Evolutionary conservation across 2,888 invertebrate genomes (phyloP).

Genomic region (Brachynemurus nebulosus): DNA sequence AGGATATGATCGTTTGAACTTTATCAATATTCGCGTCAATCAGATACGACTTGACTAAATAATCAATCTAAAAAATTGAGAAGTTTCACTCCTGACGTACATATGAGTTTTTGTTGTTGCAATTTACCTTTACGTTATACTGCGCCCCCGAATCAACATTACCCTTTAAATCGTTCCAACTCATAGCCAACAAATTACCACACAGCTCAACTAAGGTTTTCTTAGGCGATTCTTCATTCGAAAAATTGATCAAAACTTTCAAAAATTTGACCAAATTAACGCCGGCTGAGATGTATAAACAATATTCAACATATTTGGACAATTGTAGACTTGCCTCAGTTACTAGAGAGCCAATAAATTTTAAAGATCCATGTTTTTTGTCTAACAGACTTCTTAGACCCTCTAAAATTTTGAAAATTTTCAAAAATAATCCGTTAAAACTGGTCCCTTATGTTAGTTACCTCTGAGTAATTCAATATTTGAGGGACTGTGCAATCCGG

Average conservation of each 20-base stretch:
- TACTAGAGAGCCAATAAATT: constrained; percentile 26
- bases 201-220: constrained; percentile 32
- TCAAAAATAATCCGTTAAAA: background rate
- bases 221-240: constrained; percentile 4
- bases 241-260: background rate
- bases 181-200: constrained; percentile 43
- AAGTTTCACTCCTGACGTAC: too few relatives aligned
- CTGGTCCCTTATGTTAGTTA: constrained; percentile 4
- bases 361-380: constrained; percentile 20
- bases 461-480: constrained; percentile 26
- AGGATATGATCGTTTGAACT: constrained; percentile 40
- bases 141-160: constrained; percentile 46
- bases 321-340: constrained; percentile 31
- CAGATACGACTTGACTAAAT: constrained; percentile 49
- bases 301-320: constrained; percentile 35
- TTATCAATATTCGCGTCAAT: constrained; percentile 41
- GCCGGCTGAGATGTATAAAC: constrained; percentile 40
- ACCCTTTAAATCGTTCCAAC: constrained; percentile 55
- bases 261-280: constrained; percentile 36
- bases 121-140: constrained; percentile 39
- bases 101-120: too few relatives aligned
- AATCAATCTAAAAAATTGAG: constrained; percentile 33
- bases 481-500: constrained; percentile 29
- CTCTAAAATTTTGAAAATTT: constrained; percentile 38
- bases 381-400: constrained; percentile 37